These are phyloP conservation scores for Calameuta filiformis DNA, from an alignment of 2,888 invertebrate genomes.

Conservation along the genomic window DNA sequence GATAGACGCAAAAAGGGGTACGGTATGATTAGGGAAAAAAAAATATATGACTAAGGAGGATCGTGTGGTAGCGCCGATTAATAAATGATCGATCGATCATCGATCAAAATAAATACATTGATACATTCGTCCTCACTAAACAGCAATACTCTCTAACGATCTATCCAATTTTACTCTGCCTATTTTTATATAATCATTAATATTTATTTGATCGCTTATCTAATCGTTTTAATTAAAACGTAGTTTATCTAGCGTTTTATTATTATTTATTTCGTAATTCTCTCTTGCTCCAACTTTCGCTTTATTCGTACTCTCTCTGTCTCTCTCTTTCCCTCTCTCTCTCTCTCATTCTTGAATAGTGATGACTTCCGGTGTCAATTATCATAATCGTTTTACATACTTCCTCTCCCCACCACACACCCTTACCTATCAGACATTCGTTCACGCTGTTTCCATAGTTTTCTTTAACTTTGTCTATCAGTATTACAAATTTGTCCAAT, in stretches of 20 bases:
- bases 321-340: no score
- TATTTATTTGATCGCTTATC: slow-evolving; percentile 14
- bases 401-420: not conserved
- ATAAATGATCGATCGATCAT: slow-evolving; percentile 8
- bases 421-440: no score
- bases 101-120: slow-evolving; percentile 13
- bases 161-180: slow-evolving; percentile 9
- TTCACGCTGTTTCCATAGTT: not conserved
- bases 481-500: not conserved
- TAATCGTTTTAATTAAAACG: slow-evolving; percentile 7
- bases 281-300: not conserved
- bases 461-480: not conserved
- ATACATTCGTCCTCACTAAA: slow-evolving; percentile 17
- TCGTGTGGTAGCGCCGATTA: slow-evolving; percentile 1
- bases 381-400: not conserved
- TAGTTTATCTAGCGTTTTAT: slow-evolving; percentile 10
- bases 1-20: not conserved
- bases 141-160: slow-evolving; percentile 14
- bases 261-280: slow-evolving; percentile 1
- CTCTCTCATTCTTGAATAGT: not conserved
- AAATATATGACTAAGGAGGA: not conserved
- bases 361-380: not conserved
- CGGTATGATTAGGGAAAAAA: not conserved
- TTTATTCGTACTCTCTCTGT: not conserved
- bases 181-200: not conserved